Conservation (phyloP, 2,113 vertebrate species). For the Syrmaticus mikado region DNA sequence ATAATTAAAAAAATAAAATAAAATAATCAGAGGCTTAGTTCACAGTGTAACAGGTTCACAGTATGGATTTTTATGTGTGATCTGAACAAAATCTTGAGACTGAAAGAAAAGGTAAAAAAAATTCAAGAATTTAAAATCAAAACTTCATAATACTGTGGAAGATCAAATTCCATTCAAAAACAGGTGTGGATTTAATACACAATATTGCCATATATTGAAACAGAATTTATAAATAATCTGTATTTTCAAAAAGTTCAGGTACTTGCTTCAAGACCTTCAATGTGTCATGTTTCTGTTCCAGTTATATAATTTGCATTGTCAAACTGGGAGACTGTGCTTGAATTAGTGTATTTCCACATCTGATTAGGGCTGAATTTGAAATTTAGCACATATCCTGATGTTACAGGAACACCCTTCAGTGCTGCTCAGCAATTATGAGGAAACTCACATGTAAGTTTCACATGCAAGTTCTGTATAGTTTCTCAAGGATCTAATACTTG, state of each 20-base stretch:
- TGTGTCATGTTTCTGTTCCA: not conserved
- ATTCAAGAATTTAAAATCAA: not conserved
- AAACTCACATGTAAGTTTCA: not conserved
- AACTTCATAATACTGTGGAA: not conserved
- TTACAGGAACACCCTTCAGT: not conserved
- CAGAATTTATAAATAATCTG: not conserved
- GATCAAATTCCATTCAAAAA: not conserved
- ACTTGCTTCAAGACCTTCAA: not conserved
- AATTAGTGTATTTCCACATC: not conserved
- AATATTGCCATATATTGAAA: not conserved
- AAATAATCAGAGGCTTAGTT: conserved; percentile 1
- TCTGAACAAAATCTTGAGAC: not conserved
- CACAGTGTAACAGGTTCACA: not conserved
- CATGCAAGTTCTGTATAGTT: not conserved
- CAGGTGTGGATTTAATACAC: not conserved
- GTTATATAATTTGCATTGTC: rapidly evolving
- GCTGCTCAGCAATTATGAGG: not conserved
- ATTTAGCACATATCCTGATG: not conserved
- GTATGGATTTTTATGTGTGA: conserved; percentile 5
- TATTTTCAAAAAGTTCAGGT: not conserved
- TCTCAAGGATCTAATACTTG: not conserved
- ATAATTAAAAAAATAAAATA: not conserved
- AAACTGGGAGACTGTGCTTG: not conserved
- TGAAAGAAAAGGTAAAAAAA: not conserved
- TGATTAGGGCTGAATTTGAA: not conserved